Evolutionary conservation across 2,113 vertebrate genomes (phyloP).

Genomic region (Tursiops truncatus): DNA sequence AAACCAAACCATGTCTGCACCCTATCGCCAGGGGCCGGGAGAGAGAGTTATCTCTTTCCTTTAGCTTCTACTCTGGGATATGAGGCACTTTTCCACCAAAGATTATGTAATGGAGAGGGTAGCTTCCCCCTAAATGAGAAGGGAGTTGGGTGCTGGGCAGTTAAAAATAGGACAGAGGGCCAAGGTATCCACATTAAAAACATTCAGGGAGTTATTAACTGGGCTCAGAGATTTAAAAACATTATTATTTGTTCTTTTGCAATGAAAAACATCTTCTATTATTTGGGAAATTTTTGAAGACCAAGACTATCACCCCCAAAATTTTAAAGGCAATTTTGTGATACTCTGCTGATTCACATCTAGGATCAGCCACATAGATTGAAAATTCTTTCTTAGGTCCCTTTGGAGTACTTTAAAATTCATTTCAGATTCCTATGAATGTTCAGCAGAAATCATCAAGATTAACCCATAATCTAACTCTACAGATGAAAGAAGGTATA

Average conservation of each 20-base stretch:
- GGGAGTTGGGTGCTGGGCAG: background rate
- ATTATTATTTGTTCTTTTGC: background rate
- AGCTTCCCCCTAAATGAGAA: background rate
- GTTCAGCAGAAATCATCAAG: background rate
- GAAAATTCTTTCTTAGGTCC: background rate
- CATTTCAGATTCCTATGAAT: conserved; percentile 12
- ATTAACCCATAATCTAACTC: background rate
- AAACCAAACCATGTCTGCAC: background rate
- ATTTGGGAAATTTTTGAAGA: conserved; percentile 29
- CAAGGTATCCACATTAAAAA: background rate
- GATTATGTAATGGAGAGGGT: background rate
- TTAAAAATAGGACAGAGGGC: background rate
- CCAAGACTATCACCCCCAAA: background rate
- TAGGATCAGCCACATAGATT: background rate
- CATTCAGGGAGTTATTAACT: background rate
- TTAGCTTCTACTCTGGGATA: background rate
- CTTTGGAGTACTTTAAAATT: conserved; percentile 36
- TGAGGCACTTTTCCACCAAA: background rate
- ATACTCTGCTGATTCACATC: conserved; percentile 41
- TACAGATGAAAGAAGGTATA: background rate
- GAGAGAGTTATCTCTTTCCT: background rate
- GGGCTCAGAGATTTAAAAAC: background rate
- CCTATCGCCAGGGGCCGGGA: background rate
- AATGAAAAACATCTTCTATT: background rate
- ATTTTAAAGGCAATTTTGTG: background rate